Percentiles rank a stretch among this genome's conserved stretches.
phyloP scores from a whole-genome alignment of 2,888 invertebrate genomes.

The Melieria picta region DNA sequence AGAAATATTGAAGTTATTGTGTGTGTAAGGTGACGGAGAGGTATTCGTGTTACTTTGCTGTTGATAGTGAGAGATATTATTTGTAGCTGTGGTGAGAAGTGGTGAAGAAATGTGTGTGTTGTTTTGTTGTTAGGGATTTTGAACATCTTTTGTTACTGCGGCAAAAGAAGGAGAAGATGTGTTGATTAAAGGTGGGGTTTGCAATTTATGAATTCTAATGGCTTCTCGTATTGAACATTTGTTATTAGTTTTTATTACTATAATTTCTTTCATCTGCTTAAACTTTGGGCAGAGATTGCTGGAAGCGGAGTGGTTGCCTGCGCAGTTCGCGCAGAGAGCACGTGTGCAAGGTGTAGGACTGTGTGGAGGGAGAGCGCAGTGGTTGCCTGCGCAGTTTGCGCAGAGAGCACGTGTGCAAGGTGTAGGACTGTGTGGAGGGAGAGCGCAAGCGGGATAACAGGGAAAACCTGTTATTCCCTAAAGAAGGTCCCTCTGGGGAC shows the following conservation, averaged over 20 bases:
- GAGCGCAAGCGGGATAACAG: background rate
- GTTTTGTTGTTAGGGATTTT: background rate
- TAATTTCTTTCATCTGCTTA: no score
- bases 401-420: no score
- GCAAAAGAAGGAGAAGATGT: background rate
- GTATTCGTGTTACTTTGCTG: background rate
- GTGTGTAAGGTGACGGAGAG: background rate
- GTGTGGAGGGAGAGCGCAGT: slow-evolving; percentile 16
- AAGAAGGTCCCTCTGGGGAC: no score
- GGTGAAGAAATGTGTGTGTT: background rate
- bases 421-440: no score
- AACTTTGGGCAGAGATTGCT: background rate
- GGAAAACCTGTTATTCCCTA: no score
- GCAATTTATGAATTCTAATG: slow-evolving; percentile 13
- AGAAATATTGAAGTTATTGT: background rate
- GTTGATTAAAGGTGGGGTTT: background rate
- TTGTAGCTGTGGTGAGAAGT: background rate
- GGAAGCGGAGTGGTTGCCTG: background rate
- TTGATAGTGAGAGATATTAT: background rate
- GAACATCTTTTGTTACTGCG: background rate
- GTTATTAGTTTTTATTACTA: background rate
- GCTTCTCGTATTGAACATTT: background rate
- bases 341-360: background rate
- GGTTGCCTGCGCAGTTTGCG: no score
- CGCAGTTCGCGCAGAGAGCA: slow-evolving; percentile 6